A percentile compares a stretch with the other conserved stretches of the same genome.
Evolutionary conservation across 2,797 vertebrate species (phyloP).

Genomic region (Sebastolobus altivelis): DNA sequence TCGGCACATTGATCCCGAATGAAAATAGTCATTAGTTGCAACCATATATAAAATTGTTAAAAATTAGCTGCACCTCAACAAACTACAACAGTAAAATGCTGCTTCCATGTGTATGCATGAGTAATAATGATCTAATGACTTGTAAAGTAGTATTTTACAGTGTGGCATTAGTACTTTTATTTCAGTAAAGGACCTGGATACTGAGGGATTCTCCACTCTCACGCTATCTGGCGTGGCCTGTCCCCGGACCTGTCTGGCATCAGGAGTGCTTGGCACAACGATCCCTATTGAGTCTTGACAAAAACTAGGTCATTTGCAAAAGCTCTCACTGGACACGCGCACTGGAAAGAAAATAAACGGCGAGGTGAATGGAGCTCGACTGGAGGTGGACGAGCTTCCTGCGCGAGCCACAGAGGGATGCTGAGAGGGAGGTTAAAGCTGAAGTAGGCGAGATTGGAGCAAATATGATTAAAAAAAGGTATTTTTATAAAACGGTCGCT

Average conservation of each 20-base stretch:
- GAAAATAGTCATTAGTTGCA: background rate
- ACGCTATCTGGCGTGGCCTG: constrained; percentile 58
- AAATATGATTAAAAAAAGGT: too few relatives aligned
- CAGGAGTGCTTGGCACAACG: constrained; percentile 64
- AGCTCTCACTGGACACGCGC: constrained; percentile 68
- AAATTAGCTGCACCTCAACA: background rate
- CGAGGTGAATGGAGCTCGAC: constrained; percentile 61
- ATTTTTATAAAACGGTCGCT: too few relatives aligned
- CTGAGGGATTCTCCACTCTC: constrained; percentile 56
- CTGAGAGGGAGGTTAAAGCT: constrained; percentile 41
- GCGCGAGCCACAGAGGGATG: constrained; percentile 59
- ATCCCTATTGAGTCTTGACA: constrained; percentile 78
- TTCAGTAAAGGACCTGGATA: background rate
- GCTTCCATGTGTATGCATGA: background rate
- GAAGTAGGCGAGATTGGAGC: too few relatives aligned
- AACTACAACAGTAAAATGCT: background rate
- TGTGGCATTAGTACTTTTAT: background rate
- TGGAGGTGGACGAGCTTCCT: constrained; percentile 74
- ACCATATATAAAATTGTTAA: background rate
- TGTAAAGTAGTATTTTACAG: background rate
- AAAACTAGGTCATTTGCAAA: constrained; percentile 83
- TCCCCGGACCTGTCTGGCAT: constrained; percentile 73
- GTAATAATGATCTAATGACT: background rate
- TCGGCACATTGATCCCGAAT: background rate
- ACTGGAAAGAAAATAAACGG: constrained; percentile 78